phyloP scores from a whole-genome alignment of 2,888 invertebrate genomes.

The Yponomeuta evonymella region DNA sequence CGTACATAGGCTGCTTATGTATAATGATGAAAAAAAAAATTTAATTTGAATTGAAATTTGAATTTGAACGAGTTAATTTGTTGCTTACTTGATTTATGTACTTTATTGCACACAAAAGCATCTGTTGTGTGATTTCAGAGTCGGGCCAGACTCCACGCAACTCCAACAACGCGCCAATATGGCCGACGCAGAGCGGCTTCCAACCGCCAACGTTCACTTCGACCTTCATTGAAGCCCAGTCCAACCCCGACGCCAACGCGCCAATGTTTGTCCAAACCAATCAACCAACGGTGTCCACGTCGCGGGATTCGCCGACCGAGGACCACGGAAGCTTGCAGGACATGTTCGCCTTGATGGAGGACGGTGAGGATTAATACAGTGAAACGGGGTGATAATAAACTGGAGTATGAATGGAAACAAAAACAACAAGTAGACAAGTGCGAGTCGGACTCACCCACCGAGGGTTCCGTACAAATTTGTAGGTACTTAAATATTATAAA shows the following conservation, averaged over 20 bases:
- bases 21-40: too few relatives aligned
- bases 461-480: too few relatives aligned
- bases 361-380: not conserved
- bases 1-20: too few relatives aligned
- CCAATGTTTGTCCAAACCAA: constrained; percentile 5
- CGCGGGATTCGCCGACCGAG: constrained; percentile 1
- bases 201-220: not conserved
- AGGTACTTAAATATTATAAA: too few relatives aligned
- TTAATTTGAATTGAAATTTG: too few relatives aligned
- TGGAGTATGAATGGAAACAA: too few relatives aligned
- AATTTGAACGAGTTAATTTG: too few relatives aligned
- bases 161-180: not conserved
- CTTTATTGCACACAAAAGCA: too few relatives aligned
- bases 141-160: not conserved
- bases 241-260: not conserved
- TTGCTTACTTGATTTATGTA: too few relatives aligned
- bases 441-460: too few relatives aligned
- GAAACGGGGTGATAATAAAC: too few relatives aligned
- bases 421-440: too few relatives aligned
- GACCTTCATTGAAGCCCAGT: not conserved
- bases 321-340: not conserved
- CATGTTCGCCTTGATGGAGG: not conserved
- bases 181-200: not conserved
- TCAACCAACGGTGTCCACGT: not conserved
- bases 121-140: not conserved